A percentile compares a stretch with the other conserved stretches of the same genome.
Evolutionary conservation across 1,140 invertebrate species (phyloP).

Genomic region (Pomacea maculata): DNA sequence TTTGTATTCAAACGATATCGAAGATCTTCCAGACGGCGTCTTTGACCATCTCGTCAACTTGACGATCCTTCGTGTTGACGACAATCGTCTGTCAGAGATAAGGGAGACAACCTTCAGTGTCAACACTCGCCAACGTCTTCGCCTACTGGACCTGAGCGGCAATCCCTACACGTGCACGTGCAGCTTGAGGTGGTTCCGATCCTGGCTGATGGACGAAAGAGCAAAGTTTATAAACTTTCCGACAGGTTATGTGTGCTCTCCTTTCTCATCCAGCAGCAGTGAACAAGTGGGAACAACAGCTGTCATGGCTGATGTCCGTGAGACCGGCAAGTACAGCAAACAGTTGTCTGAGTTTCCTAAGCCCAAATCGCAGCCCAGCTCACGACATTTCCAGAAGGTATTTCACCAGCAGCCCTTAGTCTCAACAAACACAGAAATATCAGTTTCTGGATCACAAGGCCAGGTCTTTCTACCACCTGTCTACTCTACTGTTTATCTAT

Average conservation of each 20-base stretch:
- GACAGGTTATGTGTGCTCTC: slow-evolving; percentile 1
- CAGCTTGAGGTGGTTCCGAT: slow-evolving; percentile 16
- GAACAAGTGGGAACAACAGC: too few species aligned
- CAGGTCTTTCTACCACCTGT: too few species aligned
- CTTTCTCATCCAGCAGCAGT: neutral
- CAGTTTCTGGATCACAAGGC: too few species aligned
- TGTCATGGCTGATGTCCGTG: too few species aligned
- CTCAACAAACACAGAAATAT: too few species aligned
- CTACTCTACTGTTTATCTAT: neutral
- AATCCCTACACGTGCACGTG: slow-evolving; percentile 22
- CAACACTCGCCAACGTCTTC: neutral
- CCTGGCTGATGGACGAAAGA: slow-evolving; percentile 7
- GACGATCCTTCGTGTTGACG: neutral
- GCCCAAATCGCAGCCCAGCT: too few species aligned
- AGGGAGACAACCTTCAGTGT: slow-evolving; percentile 13
- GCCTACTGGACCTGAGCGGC: neutral
- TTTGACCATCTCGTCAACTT: slow-evolving; percentile 5
- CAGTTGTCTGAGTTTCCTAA: too few species aligned
- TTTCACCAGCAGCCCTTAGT: too few species aligned
- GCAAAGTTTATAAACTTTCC: neutral
- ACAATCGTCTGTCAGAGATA: neutral
- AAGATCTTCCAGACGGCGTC: neutral
- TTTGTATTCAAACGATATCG: neutral
- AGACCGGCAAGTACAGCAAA: too few species aligned
- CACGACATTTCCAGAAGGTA: too few species aligned